Evolutionary conservation across 2,888 invertebrate species (phyloP).

Genomic region (Pristionchus exspectatus): DNA sequence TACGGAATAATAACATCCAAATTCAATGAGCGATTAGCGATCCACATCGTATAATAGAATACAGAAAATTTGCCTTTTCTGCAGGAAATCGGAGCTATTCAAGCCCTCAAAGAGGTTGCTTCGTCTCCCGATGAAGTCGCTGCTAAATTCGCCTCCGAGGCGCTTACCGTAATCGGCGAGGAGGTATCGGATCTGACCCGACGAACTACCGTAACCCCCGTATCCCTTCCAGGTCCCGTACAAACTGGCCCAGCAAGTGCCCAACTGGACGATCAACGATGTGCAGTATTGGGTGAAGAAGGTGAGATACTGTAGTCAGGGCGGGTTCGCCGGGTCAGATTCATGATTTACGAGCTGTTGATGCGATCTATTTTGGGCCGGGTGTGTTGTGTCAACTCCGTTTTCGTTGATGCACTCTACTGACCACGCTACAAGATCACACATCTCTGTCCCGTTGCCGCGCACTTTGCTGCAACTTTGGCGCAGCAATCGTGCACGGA

Average conservation of each 20-base stretch:
- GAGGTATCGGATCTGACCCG: slow-evolving; percentile 55
- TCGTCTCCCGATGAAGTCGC: slow-evolving; percentile 98
- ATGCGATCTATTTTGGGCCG: background rate
- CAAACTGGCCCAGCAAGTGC: slow-evolving; percentile 97
- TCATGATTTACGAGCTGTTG: slow-evolving; percentile 7
- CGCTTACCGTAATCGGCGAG: slow-evolving; percentile 89
- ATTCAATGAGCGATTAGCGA: background rate
- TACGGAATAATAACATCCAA: slow-evolving; percentile 4
- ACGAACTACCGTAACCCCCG: background rate
- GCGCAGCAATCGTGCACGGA: background rate
- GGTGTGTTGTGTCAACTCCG: background rate
- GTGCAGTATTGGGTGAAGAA: slow-evolving; percentile 98
- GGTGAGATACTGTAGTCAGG: slow-evolving; percentile 77
- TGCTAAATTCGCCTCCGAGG: slow-evolving; percentile 89
- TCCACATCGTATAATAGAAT: background rate
- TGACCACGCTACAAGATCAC: background rate
- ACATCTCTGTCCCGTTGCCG: background rate
- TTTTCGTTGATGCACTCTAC: background rate
- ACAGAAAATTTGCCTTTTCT: background rate
- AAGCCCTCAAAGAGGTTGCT: slow-evolving; percentile 94
- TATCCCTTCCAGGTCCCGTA: slow-evolving; percentile 89
- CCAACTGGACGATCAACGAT: slow-evolving; percentile 96
- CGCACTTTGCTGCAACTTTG: background rate
- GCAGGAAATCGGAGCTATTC: slow-evolving; percentile 93
- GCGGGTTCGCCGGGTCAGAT: background rate